A percentile compares a stretch with the other conserved stretches of the same genome.
phyloP scores from a whole-genome alignment of 30 jellyfish, hydroid and myxozoan genomes.

The Pelagia noctiluca region DNA sequence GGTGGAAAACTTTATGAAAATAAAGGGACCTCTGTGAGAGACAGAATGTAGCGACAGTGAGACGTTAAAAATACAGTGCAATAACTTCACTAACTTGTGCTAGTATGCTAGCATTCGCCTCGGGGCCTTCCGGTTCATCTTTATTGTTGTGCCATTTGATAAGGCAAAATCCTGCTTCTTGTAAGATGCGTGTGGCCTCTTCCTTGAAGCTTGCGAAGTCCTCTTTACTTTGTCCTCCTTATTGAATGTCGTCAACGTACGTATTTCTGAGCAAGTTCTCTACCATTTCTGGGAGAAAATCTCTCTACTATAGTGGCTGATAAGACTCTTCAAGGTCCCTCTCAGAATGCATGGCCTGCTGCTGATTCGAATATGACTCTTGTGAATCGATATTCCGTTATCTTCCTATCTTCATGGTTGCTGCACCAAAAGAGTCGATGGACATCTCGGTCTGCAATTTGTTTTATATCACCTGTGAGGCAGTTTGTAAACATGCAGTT shows the following conservation, averaged over 20 bases:
- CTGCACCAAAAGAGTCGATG: conserved; percentile 52
- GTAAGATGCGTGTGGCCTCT: conserved; percentile 59
- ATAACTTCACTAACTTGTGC: too few relatives aligned
- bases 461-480: conserved; percentile 67
- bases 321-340: conserved; percentile 50
- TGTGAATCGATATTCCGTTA: conserved; percentile 61
- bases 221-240: conserved; percentile 35
- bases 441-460: conserved; percentile 69
- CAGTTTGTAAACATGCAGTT: conserved; percentile 59
- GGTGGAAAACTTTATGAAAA: too few relatives aligned
- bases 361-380: conserved; percentile 60
- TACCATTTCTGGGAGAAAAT: conserved; percentile 62
- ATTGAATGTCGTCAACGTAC: conserved; percentile 70
- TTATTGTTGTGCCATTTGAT: conserved; percentile 74
- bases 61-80: too few relatives aligned
- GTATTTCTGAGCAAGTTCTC: conserved; percentile 64
- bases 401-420: conserved; percentile 48
- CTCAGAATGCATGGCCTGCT: conserved; percentile 56
- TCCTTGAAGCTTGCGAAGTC: conserved; percentile 57
- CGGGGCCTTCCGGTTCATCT: conserved; percentile 32
- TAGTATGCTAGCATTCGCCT: neutral
- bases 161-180: conserved; percentile 61
- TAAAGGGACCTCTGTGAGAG: too few relatives aligned
- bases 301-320: conserved; percentile 53
- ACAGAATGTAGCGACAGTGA: too few relatives aligned